Conservation (phyloP, 2,113 vertebrate genomes). For the Cryptomyrus ogoouensis region DNA sequence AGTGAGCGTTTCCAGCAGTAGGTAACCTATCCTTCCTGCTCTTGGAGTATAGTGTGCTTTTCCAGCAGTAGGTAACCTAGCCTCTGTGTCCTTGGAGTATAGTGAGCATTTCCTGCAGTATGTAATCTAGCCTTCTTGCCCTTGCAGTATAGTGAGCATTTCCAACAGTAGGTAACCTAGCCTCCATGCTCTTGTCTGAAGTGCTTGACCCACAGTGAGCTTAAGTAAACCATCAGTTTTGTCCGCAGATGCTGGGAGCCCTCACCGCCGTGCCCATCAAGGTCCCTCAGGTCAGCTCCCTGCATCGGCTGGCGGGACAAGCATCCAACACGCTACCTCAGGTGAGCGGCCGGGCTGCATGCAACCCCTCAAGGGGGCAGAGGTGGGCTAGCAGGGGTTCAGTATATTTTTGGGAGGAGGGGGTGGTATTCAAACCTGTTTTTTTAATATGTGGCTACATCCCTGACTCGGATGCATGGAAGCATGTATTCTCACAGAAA, state of each 20-base stretch:
- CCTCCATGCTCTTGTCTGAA: background rate
- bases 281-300: conserved; percentile 96
- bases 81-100: background rate
- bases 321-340: conserved; percentile 93
- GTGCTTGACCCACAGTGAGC: background rate
- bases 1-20: background rate
- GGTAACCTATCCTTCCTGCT: background rate
- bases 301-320: conserved; percentile 92
- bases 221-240: background rate
- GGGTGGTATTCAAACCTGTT: background rate
- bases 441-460: background rate
- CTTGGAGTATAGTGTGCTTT: background rate
- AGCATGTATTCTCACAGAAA: background rate
- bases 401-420: background rate
- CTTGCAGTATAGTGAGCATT: background rate
- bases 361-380: background rate
- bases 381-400: background rate
- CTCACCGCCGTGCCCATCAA: conserved; percentile 85
- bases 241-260: conserved; percentile 77
- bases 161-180: background rate
- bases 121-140: background rate
- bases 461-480: background rate
- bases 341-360: conserved; percentile 55
- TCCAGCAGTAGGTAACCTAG: background rate
- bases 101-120: background rate